Evolutionary conservation across 2,113 vertebrate genomes (phyloP), one percentile per base, ranked within the genome.

Genomic region (Etheostoma spectabile): DNA sequence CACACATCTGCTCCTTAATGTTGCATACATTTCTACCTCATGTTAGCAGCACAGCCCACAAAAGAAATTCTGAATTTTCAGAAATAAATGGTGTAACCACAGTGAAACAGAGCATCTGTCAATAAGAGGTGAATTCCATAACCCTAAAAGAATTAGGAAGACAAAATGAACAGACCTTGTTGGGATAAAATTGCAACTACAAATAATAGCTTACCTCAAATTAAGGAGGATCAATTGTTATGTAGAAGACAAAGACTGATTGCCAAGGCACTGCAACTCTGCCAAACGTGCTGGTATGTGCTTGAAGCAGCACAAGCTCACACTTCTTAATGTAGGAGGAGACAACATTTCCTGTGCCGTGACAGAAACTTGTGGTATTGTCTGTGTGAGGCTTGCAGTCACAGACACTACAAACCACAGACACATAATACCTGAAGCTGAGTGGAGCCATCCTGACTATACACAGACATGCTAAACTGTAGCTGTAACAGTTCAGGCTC

Each of bases 201-300:
- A 86, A 85, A 87, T 85, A 51, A 64, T 3, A 13, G 63, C 89
- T 89, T 92, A 91, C 86, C 90, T 94, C 82, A 75, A 49, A 68
- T 57, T 33, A 59, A 74, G 66, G 77, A 57, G 56, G 65, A 77
- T 81, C 57, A 27, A 16, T 46, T 45, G 63, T 51, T 38, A 33
- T 22, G 66, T 56, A 38, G 67, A 67, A 69, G 74, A 74, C 0
- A 11, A 48, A 77, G 64, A 52, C 61, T 65, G 53, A 52, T 72
- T 67, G 82, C 84, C 80, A 83, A 82, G 48, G 77, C 69, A 68
- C 77, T 79, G 65, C 60, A 72, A 14, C 77, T 64, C 45, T 80
- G 83, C 77, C 80, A 83, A 74, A 56, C 22, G 30, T 64, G 72
- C 79, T 61, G 69, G 84, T 80, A 51, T 75, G 79, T 60, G 65